These are phyloP conservation scores for Apteryx owenii DNA, from an alignment of 2,113 vertebrate species.

Conservation along the genomic window DNA sequence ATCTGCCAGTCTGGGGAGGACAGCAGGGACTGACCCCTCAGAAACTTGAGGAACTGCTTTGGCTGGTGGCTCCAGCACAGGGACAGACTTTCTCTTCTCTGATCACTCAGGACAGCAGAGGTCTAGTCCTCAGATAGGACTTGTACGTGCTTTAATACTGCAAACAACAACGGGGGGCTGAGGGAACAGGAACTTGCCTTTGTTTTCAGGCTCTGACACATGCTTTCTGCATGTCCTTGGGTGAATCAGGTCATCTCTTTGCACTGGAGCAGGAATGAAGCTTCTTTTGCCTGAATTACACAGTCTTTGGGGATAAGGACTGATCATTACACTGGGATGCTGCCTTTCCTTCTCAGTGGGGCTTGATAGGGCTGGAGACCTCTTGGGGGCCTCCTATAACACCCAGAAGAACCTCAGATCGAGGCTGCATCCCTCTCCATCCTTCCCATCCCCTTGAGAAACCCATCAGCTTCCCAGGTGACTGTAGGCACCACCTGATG, in stretches of 20 bases:
- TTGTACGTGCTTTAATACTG: background rate
- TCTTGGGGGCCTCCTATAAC: background rate
- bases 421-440: background rate
- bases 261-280: too few relatives aligned
- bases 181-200: background rate
- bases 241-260: background rate
- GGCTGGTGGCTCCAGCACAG: background rate
- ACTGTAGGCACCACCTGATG: background rate
- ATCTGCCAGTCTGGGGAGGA: too few relatives aligned
- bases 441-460: background rate
- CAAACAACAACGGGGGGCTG: background rate
- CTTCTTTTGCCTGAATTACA: too few relatives aligned
- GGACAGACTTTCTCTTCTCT: background rate
- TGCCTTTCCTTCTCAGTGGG: background rate
- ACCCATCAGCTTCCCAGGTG: background rate
- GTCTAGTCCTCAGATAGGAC: background rate
- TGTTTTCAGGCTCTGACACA: background rate
- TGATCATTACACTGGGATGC: rapidly evolving
- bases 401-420: background rate
- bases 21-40: background rate
- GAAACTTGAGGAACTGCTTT: background rate
- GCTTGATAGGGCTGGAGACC: background rate
- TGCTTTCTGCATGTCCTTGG: rapidly evolving
- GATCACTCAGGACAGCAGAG: background rate
- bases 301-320: rapidly evolving